Conservation (phyloP, 2,797 vertebrate species). For the Enteromius treurensis region DNA sequence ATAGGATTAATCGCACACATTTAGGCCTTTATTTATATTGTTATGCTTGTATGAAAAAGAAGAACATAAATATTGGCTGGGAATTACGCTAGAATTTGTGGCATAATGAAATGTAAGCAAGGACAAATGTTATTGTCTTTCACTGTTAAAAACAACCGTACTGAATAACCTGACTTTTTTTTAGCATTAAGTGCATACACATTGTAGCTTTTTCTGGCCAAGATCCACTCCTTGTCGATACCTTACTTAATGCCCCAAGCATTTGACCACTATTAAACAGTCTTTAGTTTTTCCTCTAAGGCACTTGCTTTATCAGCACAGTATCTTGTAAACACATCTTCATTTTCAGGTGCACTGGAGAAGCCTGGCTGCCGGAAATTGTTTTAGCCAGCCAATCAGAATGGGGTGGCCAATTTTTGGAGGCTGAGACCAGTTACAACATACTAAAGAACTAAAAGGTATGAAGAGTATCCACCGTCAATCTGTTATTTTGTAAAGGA, state of each 20-base stretch:
- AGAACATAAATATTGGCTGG: background rate
- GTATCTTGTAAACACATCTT: slow-evolving; percentile 17
- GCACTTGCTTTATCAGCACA: background rate
- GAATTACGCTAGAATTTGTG: background rate
- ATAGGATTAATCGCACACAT: background rate
- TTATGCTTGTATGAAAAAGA: background rate
- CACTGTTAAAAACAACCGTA: background rate
- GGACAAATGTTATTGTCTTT: background rate
- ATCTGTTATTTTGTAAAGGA: background rate
- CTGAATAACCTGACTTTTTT: background rate
- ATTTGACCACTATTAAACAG: background rate
- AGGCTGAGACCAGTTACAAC: background rate
- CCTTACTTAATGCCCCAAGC: background rate
- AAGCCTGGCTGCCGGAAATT: background rate
- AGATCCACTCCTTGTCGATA: background rate
- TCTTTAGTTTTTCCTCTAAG: background rate
- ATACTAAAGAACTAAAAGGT: background rate
- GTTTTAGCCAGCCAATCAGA: background rate
- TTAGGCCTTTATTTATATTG: background rate
- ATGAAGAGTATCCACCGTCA: background rate
- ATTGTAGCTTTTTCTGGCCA: background rate
- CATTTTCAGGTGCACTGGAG: background rate
- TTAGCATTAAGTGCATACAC: background rate
- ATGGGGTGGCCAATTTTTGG: background rate
- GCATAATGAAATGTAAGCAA: background rate